Base-by-base conservation (phyloP, 1,140 invertebrate species). In the Atta cephalotes region DNA sequence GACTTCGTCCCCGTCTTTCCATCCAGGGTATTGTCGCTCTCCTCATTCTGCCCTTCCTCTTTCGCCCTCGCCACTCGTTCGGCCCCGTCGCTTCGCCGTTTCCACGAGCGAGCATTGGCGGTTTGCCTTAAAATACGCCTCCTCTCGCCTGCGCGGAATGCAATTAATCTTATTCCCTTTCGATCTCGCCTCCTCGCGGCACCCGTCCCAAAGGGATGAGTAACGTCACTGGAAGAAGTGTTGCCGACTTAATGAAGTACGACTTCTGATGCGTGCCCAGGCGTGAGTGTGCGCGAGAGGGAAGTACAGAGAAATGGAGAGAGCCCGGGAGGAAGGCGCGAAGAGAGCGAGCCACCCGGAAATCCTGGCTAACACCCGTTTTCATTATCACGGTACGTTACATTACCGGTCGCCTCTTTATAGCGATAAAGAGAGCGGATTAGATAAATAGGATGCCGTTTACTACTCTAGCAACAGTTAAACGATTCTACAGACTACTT, bases 221-320 rank as follows among this genome's bases (percentile, higher is more conserved):
- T 88, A 91, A 84, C 85, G 85, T 76, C 87, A 81, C 88, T 89
- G 91, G 93, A 94, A 93, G 94, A 94, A 94, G 93, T 94, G 94
- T 95, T 94, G 92, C 94, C 90, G 94, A 94, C 94, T 94, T 95
- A 95, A 95, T 95, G 93, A 95, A 95, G 93, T 95, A 94, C 93
- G 94, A 94, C 93, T 95, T 91, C 82, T 93, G 94, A 95, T 95
- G 93, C 93, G 92, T 93, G 92, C 91, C 89, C 85, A 89, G 85
- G 87, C 88, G 88, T 85, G 78, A 70, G 65, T 68, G 18, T 56
- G 60, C 35, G 74, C 49, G 51, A 68, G 45, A 56, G 58, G 45
- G 63, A 45, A 62, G 65, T 28, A 63, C 25, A 56, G 49, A 28
- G 18, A 21, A 25, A 49, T 25, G 66, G 49, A 71, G 62, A 56